Base-by-base conservation (phyloP, 1,140 invertebrate species). In the Adoxophyes honmai region DNA sequence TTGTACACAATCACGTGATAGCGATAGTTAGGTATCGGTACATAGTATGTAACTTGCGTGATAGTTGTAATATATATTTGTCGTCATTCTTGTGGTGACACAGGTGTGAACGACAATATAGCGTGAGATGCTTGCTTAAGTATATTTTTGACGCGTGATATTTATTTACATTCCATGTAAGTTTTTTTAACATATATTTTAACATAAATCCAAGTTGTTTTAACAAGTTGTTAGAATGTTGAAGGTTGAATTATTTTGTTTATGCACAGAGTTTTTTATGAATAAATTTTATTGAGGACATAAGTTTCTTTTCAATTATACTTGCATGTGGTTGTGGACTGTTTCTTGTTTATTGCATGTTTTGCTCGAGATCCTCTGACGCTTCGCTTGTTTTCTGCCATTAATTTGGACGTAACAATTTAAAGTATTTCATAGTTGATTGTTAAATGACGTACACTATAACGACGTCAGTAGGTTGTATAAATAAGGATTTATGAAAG, bases 111-210 rank as follows among this genome's bases (percentile, higher is more conserved):
- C 42, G 16, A 14, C 42, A 10, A 11, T 18, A n/a, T 48, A 11
- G 42, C 21, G 4, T 18, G n/a, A 16, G 10, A 21, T 11, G n/a
- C 42, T 48, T 28, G 11, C 10, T 33, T 21, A 44, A n/a, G 0
- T 44, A 48, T 13, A 48, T 48, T 18, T 28, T 10, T 48, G 42
- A 33, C 42, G 21, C 42, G 42, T 11, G 18, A 28, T 48, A 44
- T 16, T 44, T 21, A 48, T 60, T 51, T 52, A 55, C 59, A 39
- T 60, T 56, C 59, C 36, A 38, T 52, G 54, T 56, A 42, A 56
- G 59, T 60, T 59, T 36, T 48, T 55, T 28, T 18, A 21, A 21
- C 5, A 15, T 52, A 34, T 52, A 51, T 36, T 54, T 55, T 44
- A 14, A 7, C 44, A 28, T 28, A 28, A 28, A 7, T 53, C 36